These are phyloP conservation scores for Barbus barbus DNA, from an alignment of 2,113 vertebrate genomes.

Conservation along the genomic window DNA sequence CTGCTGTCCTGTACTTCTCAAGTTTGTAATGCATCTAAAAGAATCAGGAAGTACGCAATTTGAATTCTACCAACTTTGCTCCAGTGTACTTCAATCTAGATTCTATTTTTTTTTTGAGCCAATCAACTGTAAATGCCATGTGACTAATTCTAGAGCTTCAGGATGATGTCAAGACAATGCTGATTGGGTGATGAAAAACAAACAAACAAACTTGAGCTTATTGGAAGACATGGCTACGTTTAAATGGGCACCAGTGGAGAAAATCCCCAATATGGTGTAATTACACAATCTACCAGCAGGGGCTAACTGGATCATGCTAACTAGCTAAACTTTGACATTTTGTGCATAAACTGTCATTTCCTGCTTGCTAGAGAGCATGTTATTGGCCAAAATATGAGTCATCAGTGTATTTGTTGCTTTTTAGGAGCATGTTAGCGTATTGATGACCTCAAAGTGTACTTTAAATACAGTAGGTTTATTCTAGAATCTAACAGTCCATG, in stretches of 20 bases:
- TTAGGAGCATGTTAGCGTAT: too few relatives aligned
- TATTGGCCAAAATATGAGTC: not conserved
- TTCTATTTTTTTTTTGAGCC: not conserved
- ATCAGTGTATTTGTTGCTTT: too few relatives aligned
- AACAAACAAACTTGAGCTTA: too few relatives aligned
- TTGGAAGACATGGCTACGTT: too few relatives aligned
- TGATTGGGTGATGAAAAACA: too few relatives aligned
- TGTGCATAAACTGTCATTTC: not conserved
- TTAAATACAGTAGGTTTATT: not conserved
- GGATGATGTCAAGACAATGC: not conserved
- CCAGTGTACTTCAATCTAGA: not conserved
- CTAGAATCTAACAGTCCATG: not conserved
- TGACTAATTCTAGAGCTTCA: not conserved
- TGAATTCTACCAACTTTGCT: not conserved
- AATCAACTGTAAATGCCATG: not conserved
- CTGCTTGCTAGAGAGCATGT: not conserved
- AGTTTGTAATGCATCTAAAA: not conserved
- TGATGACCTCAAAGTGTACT: not conserved
- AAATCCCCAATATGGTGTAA: too few relatives aligned
- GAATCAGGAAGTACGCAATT: not conserved
- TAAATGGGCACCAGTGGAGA: too few relatives aligned
- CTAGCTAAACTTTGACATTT: too few relatives aligned
- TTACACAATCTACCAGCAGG: too few relatives aligned
- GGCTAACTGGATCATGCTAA: too few relatives aligned
- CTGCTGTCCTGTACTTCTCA: slow-evolving; percentile 10